Conservation (phyloP, 2,888 invertebrate genomes). For the Cybosia mesomella region DNA sequence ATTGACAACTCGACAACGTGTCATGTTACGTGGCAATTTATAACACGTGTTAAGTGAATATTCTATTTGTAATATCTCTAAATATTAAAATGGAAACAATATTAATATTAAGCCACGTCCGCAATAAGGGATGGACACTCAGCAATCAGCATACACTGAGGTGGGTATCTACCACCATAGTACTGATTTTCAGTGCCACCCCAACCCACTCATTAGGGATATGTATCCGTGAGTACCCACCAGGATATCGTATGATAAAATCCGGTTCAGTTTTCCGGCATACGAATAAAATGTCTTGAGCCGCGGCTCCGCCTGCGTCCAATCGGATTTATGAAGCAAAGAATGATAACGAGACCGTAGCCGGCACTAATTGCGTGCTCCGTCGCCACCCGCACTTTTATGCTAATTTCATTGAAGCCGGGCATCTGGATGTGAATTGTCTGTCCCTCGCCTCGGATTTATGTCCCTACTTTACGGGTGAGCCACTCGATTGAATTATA, state of each 20-base stretch:
- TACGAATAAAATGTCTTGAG: background rate
- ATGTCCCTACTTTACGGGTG: constrained; percentile 30
- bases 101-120: too few relatives aligned
- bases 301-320: background rate
- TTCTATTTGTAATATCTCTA: too few relatives aligned
- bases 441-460: constrained; percentile 23
- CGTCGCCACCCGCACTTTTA: constrained; percentile 38
- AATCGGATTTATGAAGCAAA: constrained; percentile 7
- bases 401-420: constrained; percentile 51
- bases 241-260: background rate
- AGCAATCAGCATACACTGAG: too few relatives aligned
- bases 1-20: too few relatives aligned
- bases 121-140: too few relatives aligned
- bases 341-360: constrained; percentile 21
- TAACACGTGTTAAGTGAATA: too few relatives aligned
- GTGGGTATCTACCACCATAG: too few relatives aligned
- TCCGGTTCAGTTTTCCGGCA: background rate
- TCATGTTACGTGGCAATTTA: too few relatives aligned
- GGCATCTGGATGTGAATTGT: constrained; percentile 40
- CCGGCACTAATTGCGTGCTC: constrained; percentile 45
- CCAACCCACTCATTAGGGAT: too few relatives aligned
- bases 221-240: too few relatives aligned
- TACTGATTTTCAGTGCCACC: too few relatives aligned
- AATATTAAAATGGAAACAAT: too few relatives aligned
- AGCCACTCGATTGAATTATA: constrained; percentile 22